Evolutionary conservation across 1,140 invertebrate genomes (phyloP), one percentile per base, ranked within the genome.

Genomic region (Meloidogyne chitwoodi): DNA sequence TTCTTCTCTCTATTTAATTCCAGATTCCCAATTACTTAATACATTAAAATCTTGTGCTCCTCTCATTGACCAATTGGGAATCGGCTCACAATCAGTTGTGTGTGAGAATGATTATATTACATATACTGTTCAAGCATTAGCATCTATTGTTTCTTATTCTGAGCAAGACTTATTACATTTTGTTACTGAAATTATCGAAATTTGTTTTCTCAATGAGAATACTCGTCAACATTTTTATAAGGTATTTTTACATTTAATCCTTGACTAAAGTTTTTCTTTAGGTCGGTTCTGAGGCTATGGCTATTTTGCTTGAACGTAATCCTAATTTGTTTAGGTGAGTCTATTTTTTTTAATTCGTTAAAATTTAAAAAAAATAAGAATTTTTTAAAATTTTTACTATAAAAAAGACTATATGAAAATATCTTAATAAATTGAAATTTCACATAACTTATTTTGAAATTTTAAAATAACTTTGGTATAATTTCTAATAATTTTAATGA

Each of bases 261-360:
- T 34, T 77, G 8, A 78, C 38, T 24, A 16, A 19, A 78, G 1
- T 77, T 2, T 10, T 80, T 80, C 34, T 70, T 44, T 10, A 80
- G 78, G 77, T 77, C 41, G 80, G 80, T n/a, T 82, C 80, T 14
- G 80, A 81, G 65, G 79, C 77, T 16, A 74, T 81, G 66, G 62
- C 76, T 0, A 64, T 77, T 10, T 56, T 81, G 26, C 38, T 81
- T 38, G 80, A 81, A 48, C 48, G 76, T 11, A 76, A 74, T 27
- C 80, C 80, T 2, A 31, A 70, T 19, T 24, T 81, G n/a, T 48
- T 79, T n/a, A 34, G 69, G 48, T 56, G 0, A 34, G 31, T 41
- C 16, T 14, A 34, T 16, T 56, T n/a, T 38, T 0, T 38, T 38
- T 38, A 38, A 38, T 6, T 8, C 8, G n/a, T n/a, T n/a, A n/a